A percentile compares a stretch with the other conserved stretches of the same genome.
Conservation (phyloP, 2,797 vertebrate genomes). For the Gallinago solitaria region DNA sequence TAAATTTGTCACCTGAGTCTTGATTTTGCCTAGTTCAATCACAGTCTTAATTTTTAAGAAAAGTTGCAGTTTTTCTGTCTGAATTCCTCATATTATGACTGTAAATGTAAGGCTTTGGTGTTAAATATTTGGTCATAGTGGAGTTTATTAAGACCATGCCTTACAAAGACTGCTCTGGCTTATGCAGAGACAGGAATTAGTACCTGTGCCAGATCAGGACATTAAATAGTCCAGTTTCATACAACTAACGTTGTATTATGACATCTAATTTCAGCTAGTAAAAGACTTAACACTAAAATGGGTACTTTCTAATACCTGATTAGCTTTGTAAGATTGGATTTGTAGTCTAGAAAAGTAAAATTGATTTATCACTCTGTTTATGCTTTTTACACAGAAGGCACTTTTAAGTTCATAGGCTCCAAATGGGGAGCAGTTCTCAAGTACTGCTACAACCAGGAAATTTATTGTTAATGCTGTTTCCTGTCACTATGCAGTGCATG, state of each 20-base stretch:
- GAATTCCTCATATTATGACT: neutral
- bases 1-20: neutral
- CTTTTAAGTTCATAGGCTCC: neutral
- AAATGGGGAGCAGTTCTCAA: neutral
- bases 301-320: neutral
- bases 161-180: neutral
- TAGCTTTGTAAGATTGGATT: neutral
- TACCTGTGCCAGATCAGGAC: neutral
- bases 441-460: neutral
- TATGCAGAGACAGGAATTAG: neutral
- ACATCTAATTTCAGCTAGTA: neutral
- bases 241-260: fast-evolving
- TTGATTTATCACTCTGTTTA: neutral
- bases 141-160: neutral
- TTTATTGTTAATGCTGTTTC: neutral
- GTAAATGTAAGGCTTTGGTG: neutral
- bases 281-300: neutral
- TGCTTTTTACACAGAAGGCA: too few relatives aligned
- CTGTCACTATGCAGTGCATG: neutral
- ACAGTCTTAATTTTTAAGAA: neutral
- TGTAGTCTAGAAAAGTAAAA: neutral
- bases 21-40: neutral
- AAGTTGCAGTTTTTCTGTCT: neutral
- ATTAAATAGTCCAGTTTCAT: neutral
- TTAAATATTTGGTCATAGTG: neutral